Base-by-base conservation (phyloP, 1,140 invertebrate species). In the Diabrotica virgifera region DNA sequence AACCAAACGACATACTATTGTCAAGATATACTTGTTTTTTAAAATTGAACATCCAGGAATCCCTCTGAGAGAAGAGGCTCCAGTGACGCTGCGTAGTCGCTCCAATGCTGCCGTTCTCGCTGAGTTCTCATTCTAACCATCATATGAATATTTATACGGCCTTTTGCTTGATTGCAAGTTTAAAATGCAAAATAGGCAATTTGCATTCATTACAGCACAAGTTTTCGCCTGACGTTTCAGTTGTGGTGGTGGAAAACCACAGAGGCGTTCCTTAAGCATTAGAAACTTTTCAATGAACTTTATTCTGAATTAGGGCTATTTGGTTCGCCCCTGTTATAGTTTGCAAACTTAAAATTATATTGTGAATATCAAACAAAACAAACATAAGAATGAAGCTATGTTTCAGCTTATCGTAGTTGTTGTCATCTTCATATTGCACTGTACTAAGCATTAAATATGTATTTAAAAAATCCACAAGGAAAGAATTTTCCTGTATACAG, bases 151-250 rank as follows among this genome's bases (percentile, higher is more conserved):
- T 75, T 73, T 74, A 75, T 73, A 67, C 57, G 70, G 57, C 73
- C 69, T 75, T 73, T 68, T 71, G 70, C 66, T 72, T 77, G 76
- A 77, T 77, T 77, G 71, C 76, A 71, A 76, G 70, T 77, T 77
- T 76, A 77, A 77, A 77, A 76, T 77, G 76, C 74, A 77, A 77
- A 77, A 71, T 72, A 76, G 73, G 73, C 71, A 76, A 76, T 76
- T 76, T 76, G 73, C 75, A 76, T 76, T 73, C 71, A 73, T 75
- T 76, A 74, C 71, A 70, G 58, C 58, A 52, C 63, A 63, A 69
- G 64, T 69, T 69, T 70, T 69, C 63, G 40, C 53, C 36, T 67
- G 58, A 63, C 62, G 40, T 46, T 46, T 46, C 40, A 46, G 40
- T 46, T 46, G 40, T 46, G 40, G 40, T 46, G 40, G 40, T 46